Evolutionary conservation across 1,140 invertebrate species (phyloP).

Genomic region (Brachionus asplanchnoidis): DNA sequence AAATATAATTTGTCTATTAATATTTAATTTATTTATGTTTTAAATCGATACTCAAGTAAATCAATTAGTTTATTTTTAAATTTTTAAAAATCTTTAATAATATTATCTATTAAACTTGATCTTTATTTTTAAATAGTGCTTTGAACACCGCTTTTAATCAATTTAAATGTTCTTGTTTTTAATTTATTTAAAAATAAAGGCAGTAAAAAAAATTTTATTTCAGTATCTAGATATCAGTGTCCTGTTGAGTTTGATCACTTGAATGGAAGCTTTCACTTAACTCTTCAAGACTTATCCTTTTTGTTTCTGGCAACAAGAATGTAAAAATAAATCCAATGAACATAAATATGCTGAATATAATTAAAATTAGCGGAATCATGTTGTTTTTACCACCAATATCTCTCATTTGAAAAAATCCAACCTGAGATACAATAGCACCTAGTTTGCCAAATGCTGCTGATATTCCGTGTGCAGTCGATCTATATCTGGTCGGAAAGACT

Average conservation of each 20-base stretch:
- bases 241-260: not conserved
- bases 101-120: too few relatives aligned
- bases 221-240: not conserved
- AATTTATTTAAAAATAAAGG: not conserved
- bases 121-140: too few relatives aligned
- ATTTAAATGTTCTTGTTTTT: not conserved
- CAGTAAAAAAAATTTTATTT: not conserved
- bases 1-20: too few relatives aligned
- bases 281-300: conserved; percentile 20
- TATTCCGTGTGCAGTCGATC: conserved; percentile 39
- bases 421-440: conserved; percentile 36
- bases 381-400: conserved; percentile 30
- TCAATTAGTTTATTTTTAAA: too few relatives aligned
- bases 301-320: conserved; percentile 36
- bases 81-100: too few relatives aligned
- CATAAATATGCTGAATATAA: conserved; percentile 24
- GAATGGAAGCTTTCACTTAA: not conserved
- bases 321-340: conserved; percentile 31
- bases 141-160: too few relatives aligned
- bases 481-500: conserved; percentile 32
- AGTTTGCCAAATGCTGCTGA: conserved; percentile 35
- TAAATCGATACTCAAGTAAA: too few relatives aligned
- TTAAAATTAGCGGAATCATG: conserved; percentile 15
- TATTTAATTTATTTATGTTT: too few relatives aligned
- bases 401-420: conserved; percentile 37